Evolutionary conservation across 1,140 invertebrate genomes (phyloP), one percentile per base, ranked within the genome.

Genomic region (Trichomalopsis sarcophagae): DNA sequence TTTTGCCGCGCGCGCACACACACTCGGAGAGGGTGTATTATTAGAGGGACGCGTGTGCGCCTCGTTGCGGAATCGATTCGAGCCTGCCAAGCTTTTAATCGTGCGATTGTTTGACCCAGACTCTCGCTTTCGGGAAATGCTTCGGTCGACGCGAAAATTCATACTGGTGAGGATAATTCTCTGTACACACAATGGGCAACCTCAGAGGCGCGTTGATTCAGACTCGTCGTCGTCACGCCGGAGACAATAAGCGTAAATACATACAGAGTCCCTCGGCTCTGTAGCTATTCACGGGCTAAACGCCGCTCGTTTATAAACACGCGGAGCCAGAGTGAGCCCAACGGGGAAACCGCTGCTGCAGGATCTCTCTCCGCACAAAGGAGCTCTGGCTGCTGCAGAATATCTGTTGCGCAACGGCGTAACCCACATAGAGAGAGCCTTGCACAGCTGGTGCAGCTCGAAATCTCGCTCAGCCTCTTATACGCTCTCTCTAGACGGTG

Each of bases 201-300:
- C 69, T 30, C 27, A n/a, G 47, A 5, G 23, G 3, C 33, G 7
- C 21, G 30, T 17, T 36, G 27, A 71, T 71, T 44, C 14, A 47
- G 30, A 47, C 21, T 47, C 66, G 17, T n/a, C 79, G 2, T 27
- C 78, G 36, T 27, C 17, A 17, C 30, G 62, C 55, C 17, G 40
- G 40, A 80, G 62, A 69, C 55, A 68, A 80, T 80, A 69, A 80
- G 76, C 76, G 76, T 55, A 66, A 55, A 66, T 66, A 27, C 30
- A n/a, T 21, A 62, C 55, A 21, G 33, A 36, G 36, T 17, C 14
- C 30, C 27, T 33, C 14, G 6, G 7, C 23, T 27, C 27, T 17
- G 30, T 7, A 11, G 27, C 13, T 13, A 23, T 33, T 9, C 55
- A 33, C 36, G 33, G 78, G 9, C 50, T 62, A 80, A 69, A 80